Evolutionary conservation across 2,797 vertebrate genomes (phyloP).

Genomic region (Liasis olivaceus): DNA sequence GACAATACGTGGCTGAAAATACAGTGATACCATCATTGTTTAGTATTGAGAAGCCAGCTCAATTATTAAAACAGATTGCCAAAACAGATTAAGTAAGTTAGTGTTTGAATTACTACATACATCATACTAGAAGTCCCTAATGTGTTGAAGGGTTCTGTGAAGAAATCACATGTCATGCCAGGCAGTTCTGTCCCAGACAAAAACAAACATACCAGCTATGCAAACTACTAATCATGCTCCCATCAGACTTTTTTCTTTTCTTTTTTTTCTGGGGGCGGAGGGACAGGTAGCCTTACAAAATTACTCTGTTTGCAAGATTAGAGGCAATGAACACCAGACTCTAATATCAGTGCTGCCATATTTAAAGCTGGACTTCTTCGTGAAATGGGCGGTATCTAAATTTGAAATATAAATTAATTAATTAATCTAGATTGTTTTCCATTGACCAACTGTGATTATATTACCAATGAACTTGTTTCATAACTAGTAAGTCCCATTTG

Average conservation of each 20-base stretch:
- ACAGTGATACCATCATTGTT: conserved; percentile 2
- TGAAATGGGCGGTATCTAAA: too few species aligned
- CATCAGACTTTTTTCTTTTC: background rate
- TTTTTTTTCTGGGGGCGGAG: background rate
- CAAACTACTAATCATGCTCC: background rate
- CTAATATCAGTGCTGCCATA: background rate
- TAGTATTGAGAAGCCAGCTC: background rate
- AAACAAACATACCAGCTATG: background rate
- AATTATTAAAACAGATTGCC: background rate
- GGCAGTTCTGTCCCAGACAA: background rate
- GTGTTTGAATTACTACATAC: background rate
- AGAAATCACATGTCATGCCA: background rate
- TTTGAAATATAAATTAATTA: too few species aligned
- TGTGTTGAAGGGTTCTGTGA: background rate
- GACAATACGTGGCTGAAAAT: conserved; percentile 62
- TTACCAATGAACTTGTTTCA: background rate
- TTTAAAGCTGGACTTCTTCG: background rate
- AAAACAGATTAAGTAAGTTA: background rate
- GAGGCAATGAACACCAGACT: too few species aligned
- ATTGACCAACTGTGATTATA: background rate
- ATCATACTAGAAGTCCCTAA: background rate
- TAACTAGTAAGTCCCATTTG: background rate
- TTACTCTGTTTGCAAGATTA: background rate
- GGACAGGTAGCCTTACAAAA: background rate
- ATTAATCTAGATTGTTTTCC: background rate